phyloP scores from a whole-genome alignment of 2,797 vertebrate species.

The Phrynocephalus forsythii region DNA sequence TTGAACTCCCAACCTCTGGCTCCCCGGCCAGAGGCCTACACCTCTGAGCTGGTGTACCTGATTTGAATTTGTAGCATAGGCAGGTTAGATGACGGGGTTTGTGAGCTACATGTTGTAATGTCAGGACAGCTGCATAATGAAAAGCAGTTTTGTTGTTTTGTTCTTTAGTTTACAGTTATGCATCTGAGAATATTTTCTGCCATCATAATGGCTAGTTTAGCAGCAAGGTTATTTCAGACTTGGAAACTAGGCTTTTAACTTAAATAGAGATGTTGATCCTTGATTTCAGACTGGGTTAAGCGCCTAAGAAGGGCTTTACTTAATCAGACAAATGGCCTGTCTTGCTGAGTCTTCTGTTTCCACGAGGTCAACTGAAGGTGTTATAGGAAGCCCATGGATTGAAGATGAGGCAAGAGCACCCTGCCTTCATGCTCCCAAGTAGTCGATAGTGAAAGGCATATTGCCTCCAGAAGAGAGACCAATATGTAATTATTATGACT shows the following conservation, averaged over 20 bases:
- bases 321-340: neutral
- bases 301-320: neutral
- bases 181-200: neutral
- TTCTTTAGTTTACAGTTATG: neutral
- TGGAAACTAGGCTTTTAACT: neutral
- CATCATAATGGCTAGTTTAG: neutral
- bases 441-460: neutral
- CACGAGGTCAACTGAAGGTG: neutral
- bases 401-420: neutral
- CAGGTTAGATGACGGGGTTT: neutral
- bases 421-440: neutral
- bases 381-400: neutral
- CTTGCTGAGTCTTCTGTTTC: neutral
- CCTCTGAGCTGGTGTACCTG: neutral
- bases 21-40: too few species aligned
- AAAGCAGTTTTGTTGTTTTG: neutral
- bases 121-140: neutral
- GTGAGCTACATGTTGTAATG: rapidly evolving
- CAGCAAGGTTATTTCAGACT: neutral
- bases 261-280: neutral
- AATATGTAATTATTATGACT: neutral
- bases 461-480: neutral
- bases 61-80: neutral
- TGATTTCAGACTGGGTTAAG: neutral
- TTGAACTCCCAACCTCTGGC: too few species aligned